Evolutionary conservation across 2,888 invertebrate species (phyloP), one percentile per base, ranked within the genome.

Genomic region (Dendrolimus pini): DNA sequence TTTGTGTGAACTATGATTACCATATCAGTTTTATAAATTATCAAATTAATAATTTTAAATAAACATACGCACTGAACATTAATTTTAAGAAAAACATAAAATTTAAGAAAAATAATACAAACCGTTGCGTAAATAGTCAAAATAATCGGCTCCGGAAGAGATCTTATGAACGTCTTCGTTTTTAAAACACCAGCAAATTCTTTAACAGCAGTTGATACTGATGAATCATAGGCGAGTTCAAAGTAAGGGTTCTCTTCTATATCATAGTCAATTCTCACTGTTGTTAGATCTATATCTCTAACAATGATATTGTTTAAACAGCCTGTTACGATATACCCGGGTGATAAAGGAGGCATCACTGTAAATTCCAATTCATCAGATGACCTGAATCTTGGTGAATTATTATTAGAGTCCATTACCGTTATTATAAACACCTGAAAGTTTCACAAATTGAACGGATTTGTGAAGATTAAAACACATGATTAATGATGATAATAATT

Each of bases 271-370:
- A 91, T 85, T 65, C 71, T 72, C 30, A 74, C 62, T 0, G 91
- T 93, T 0, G 92, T 90, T 9, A 93, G 83, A 70, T 93, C 93
- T 41, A 91, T 80, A 68, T 93, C 93, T 65, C 82, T 76, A 0
- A 83, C 92, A 55, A 69, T 72, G 10, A 93, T 82, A 41, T 78
- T 74, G 54, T 85, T 80, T n/a, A 83, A 73, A 56, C 86, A 84
- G 10, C 82, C 76, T 1, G 91, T 86, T 41, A 93, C 71, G 13
- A 79, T 67, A 59, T 76, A 83, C 1, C 85, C 83, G 9, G 89
- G 89, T 53, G 91, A 83, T 55, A 90, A 61, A 2, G 93, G 93
- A 52, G 91, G 85, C 3, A 87, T 78, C n/a, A 93, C 69, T 7
- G 68, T 77, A 62, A 85, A 91, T 41, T 71, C 75, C 61, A 83